Percentiles rank a stretch among this genome's conserved stretches.
phyloP scores from a whole-genome alignment of 2,113 vertebrate species.

The Ctenomys sociabilis region DNA sequence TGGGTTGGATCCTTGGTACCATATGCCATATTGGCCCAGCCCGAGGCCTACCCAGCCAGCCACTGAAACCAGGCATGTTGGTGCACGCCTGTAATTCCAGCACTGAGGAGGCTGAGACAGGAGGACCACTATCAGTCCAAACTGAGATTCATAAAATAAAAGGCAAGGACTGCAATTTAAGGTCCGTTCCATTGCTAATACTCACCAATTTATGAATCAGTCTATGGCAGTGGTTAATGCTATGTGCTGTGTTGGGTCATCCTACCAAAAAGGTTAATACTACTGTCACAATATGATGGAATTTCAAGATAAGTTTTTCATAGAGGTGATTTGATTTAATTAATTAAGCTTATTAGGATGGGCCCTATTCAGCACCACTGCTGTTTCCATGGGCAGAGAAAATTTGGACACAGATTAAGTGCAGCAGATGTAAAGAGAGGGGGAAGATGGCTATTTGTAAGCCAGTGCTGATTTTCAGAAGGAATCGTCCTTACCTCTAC shows the following conservation, averaged over 20 bases:
- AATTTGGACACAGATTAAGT: not conserved
- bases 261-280: not conserved
- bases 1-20: no score
- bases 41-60: no score
- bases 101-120: no score
- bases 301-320: not conserved
- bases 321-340: not conserved
- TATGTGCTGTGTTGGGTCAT: not conserved
- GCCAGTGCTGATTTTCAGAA: not conserved
- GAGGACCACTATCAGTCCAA: no score
- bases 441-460: not conserved
- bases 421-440: not conserved
- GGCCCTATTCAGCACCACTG: not conserved
- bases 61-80: no score
- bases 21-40: no score
- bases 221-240: not conserved
- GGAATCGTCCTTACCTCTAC: not conserved
- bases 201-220: not conserved
- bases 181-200: not conserved
- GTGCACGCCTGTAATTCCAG: no score
- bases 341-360: not conserved
- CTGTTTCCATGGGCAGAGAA: not conserved
- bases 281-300: not conserved
- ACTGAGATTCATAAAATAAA: not conserved
- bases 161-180: not conserved